Conservation (phyloP, 2,888 invertebrate species). For the Euzetes globulus region DNA sequence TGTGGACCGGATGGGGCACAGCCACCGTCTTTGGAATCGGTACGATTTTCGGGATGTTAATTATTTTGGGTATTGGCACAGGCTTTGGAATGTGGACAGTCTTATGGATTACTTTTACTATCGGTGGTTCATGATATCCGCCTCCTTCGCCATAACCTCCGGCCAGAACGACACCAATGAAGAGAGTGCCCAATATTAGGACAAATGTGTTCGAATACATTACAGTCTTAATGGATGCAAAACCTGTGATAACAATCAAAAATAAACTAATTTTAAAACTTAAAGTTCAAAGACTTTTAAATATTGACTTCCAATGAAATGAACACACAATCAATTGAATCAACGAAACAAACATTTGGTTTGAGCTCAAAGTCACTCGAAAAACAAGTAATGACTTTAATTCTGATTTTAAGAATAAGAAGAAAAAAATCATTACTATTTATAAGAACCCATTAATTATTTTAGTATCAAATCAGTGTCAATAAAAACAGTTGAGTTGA, state of each 20-base stretch:
- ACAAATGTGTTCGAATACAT: slow-evolving; percentile 9
- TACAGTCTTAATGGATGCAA: neutral
- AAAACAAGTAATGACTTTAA: slow-evolving; percentile 16
- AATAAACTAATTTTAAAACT: slow-evolving; percentile 1
- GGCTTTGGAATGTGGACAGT: slow-evolving; percentile 39
- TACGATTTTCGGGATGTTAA: slow-evolving; percentile 43
- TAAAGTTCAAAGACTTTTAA: slow-evolving; percentile 14
- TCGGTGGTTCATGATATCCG: slow-evolving; percentile 38
- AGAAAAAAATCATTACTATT: neutral
- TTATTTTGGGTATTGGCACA: slow-evolving; percentile 42
- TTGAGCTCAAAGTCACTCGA: neutral
- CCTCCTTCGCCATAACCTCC: neutral
- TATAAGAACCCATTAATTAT: slow-evolving; percentile 2
- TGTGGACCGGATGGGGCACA: slow-evolving; percentile 43
- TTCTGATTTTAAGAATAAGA: neutral
- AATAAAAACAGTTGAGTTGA: slow-evolving; percentile 6
- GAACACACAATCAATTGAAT: neutral
- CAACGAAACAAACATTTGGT: neutral
- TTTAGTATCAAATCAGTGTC: slow-evolving; percentile 17
- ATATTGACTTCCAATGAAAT: neutral
- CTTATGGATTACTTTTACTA: slow-evolving; percentile 40
- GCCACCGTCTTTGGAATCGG: slow-evolving; percentile 42
- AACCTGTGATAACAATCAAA: slow-evolving; percentile 4
- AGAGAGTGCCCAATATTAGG: slow-evolving; percentile 23
- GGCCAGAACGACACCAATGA: slow-evolving; percentile 25